Conservation (phyloP, 1,140 invertebrate genomes). For the Aphis craccivora region DNA sequence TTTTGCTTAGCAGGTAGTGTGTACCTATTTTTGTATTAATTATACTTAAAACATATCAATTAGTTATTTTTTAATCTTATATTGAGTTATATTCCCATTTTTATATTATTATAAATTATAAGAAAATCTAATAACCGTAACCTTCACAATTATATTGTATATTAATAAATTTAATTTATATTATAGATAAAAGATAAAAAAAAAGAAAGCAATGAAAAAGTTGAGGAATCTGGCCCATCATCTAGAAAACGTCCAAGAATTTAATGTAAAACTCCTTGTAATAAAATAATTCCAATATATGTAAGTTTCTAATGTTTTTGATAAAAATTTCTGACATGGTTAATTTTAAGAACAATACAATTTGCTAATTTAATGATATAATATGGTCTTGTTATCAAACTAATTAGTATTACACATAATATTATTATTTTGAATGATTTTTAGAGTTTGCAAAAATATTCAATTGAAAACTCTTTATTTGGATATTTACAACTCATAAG, state of each 20-base stretch:
- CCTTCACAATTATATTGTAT: neutral
- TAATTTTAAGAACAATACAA: neutral
- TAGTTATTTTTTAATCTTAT: neutral
- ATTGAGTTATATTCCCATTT: neutral
- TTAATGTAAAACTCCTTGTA: neutral
- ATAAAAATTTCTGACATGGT: neutral
- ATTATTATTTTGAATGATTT: neutral
- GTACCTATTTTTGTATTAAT: too few species aligned
- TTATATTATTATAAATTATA: neutral
- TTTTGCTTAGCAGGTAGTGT: too few species aligned
- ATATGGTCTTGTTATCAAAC: neutral
- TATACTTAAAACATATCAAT: neutral
- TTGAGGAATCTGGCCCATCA: constrained; percentile 1
- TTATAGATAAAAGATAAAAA: constrained; percentile 51
- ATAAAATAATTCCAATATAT: neutral
- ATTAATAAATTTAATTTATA: neutral
- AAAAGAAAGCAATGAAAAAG: neutral
- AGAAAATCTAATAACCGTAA: neutral
- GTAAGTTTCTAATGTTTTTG: neutral
- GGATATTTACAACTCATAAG: neutral
- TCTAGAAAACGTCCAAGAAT: constrained; percentile 43
- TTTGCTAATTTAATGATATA: neutral
- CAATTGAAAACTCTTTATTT: neutral
- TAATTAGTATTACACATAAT: neutral
- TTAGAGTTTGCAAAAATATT: neutral